Percentiles rank a stretch among this genome's conserved stretches.
Conservation (phyloP, 2,797 vertebrate genomes). For the Pogoniulus pusillus region DNA sequence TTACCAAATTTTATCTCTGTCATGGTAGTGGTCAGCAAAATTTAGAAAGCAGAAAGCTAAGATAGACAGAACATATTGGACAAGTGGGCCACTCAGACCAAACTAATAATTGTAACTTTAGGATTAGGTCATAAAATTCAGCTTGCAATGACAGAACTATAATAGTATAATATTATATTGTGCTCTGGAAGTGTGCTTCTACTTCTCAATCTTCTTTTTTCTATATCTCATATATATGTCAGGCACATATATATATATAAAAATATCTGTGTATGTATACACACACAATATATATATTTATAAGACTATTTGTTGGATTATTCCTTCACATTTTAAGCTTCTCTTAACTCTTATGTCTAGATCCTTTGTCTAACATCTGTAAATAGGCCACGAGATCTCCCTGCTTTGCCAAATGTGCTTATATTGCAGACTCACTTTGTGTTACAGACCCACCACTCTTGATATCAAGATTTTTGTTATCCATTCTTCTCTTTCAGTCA, state of each 20-base stretch:
- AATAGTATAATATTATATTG: not conserved
- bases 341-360: not conserved
- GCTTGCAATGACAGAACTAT: not conserved
- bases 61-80: not conserved
- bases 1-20: not conserved
- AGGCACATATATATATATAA: not conserved
- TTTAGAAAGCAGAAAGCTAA: not conserved
- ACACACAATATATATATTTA: not conserved
- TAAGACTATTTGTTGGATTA: not conserved
- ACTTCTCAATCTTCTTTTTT: not conserved
- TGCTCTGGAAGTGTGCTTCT: not conserved
- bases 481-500: not conserved
- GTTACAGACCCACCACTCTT: not conserved
- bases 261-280: no score
- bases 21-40: not conserved
- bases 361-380: not conserved
- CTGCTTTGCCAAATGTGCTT: not conserved
- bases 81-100: not conserved
- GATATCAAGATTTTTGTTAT: not conserved
- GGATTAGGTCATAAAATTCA: not conserved
- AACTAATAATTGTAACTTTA: not conserved
- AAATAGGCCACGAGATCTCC: not conserved
- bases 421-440: not conserved
- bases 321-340: not conserved
- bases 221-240: not conserved